Base-by-base conservation (phyloP, 2,797 vertebrate species). In the Epinephelus awoara region DNA sequence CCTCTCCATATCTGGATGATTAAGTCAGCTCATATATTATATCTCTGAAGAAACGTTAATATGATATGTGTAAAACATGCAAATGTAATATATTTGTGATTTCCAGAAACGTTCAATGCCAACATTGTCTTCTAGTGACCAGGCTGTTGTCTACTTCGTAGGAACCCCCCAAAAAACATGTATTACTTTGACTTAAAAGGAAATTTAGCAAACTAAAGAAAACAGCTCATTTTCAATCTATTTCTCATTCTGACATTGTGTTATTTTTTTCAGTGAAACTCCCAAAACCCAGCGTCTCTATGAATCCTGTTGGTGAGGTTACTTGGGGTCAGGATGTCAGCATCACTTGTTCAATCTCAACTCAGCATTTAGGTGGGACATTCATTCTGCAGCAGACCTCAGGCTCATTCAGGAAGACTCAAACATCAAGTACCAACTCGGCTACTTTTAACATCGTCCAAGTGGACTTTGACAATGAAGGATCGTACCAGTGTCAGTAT, bases 401-500 rank as follows among this genome's bases (percentile, higher is more conserved):
- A 18, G 58, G 55, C 18, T 71, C 62, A 40, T 67, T 54, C 50
- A 75, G 9, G n/a, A 4, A 54, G 27, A 56, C 2, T 0, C 4
- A 2, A 57, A 64, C 12, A 0, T 67, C 73, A 47, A 29, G 17
- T 18, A 25, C 27, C 51, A 59, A 12, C 51, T 52, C 46, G 27
- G 2, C 34, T 2, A 63, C 50, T 17, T 85, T 85, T 40, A 75
- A 1, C 5, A 25, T 85, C 1, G 1, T 0, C 0, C 2, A 57
- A 17, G 70, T 71, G 46, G 14, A 29, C 23, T 44, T 78, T 12
- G 29, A 49, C 0, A 12, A 67, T 2, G 68, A 74, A 6, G 84
- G 80, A 62, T 23, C 5, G 0, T 85, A 80, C 72, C 46, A 49
- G 27, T 86, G 85, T 55, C 81, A 58, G 17, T 75, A 72, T 25